Conservation (phyloP, 2,888 invertebrate species). For the Phragmatobia fuliginosa region DNA sequence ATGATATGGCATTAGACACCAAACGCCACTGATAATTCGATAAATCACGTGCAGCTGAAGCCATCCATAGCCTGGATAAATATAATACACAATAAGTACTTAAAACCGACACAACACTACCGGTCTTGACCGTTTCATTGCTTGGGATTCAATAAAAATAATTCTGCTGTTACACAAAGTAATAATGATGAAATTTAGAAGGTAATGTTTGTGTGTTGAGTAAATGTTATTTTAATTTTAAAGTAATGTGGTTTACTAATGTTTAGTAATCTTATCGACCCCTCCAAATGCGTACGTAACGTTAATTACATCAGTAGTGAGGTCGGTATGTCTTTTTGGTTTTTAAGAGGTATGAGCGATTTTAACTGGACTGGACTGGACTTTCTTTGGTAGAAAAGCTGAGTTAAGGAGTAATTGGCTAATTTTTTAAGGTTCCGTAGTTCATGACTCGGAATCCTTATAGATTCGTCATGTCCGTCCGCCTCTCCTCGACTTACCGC, state of each 20-base stretch:
- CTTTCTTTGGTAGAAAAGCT: too few species aligned
- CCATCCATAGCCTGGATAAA: conserved; percentile 94
- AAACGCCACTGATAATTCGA: conserved; percentile 97
- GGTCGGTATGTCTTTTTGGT: neutral
- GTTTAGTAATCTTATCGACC: neutral
- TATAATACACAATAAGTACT: neutral
- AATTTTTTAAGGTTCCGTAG: too few species aligned
- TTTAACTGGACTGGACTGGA: too few species aligned
- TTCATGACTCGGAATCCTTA: too few species aligned
- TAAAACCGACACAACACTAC: neutral
- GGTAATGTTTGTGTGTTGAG: neutral
- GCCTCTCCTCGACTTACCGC: too few species aligned
- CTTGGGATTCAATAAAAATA: neutral
- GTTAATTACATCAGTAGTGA: neutral
- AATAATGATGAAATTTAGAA: neutral
- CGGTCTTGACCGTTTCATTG: neutral
- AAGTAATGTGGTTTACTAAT: neutral
- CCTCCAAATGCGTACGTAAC: neutral
- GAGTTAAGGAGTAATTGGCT: too few species aligned
- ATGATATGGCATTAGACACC: conserved; percentile 96
- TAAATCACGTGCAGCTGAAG: conserved; percentile 94
- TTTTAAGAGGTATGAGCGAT: too few species aligned
- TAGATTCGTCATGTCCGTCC: too few species aligned
- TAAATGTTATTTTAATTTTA: neutral
- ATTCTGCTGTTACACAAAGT: neutral